Percentiles rank a stretch among this genome's conserved stretches.
phyloP scores from a whole-genome alignment of 2,113 vertebrate genomes.

The Psilopogon haemacephalus region DNA sequence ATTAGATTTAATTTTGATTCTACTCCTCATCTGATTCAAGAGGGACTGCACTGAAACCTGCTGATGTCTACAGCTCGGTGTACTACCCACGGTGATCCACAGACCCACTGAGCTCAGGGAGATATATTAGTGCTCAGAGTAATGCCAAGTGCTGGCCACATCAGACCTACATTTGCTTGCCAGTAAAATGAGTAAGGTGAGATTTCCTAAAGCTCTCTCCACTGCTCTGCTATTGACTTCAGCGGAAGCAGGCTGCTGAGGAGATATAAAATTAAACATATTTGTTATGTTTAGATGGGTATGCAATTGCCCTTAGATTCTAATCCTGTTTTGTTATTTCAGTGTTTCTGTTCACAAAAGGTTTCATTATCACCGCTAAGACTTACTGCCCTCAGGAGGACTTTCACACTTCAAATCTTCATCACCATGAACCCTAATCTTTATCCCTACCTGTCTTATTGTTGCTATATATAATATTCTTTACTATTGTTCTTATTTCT shows the following conservation, averaged over 20 bases:
- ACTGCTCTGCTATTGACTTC: not conserved
- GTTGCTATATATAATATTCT: too few relatives aligned
- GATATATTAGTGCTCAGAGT: not conserved
- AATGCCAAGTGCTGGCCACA: not conserved
- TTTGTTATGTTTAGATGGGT: not conserved
- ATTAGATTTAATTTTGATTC: slow-evolving; percentile 11
- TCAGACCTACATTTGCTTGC: not conserved
- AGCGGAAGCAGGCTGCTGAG: not conserved
- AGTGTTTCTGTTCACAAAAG: not conserved
- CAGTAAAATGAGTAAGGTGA: not conserved
- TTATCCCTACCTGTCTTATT: not conserved
- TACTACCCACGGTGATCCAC: not conserved
- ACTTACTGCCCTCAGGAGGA: not conserved
- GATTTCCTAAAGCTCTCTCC: not conserved
- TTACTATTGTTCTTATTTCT: too few relatives aligned
- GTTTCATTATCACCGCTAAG: not conserved
- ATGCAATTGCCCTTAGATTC: not conserved
- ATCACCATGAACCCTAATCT: not conserved
- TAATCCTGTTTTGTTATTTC: not conserved
- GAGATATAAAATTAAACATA: not conserved
- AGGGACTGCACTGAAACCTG: not conserved
- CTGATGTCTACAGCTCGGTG: not conserved
- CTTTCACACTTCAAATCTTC: not conserved
- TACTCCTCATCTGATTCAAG: not conserved
- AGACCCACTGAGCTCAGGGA: not conserved